Base-by-base conservation (phyloP, 1,140 invertebrate species). In the Solenopsis fugax region DNA sequence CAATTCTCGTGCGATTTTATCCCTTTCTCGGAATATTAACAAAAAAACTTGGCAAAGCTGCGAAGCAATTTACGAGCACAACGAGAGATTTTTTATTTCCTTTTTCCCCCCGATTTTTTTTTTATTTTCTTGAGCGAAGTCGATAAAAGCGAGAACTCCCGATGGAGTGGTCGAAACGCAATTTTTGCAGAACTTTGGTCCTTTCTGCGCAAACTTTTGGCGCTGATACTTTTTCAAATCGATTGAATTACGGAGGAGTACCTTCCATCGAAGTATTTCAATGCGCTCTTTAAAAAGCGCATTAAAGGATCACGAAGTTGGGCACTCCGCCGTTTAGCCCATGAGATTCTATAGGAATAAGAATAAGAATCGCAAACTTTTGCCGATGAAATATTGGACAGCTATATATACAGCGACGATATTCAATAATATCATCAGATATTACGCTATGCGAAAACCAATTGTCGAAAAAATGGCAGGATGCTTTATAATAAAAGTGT, bases 101-200 rank as follows among this genome's bases (percentile, higher is more conserved):
- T 29, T 48, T 29, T 41, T 21, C 10, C 48, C 16, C 37, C 6
- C 9, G 2, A 1, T 48, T 72, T 58, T 60, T 58, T 58, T 58
- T 58, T 60, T 48, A 34, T 56, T 84, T 84, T 75, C 80, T 84
- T 50, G 69, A 84, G 18, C 48, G 12, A 60, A 80, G 24, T 64
- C 69, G 76, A 88, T 87, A 88, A 88, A 89, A 65, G 54, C 71
- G 24, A 58, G 69, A 76, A 75, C 18, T 58, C 64, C 34, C 75
- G 69, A 86, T 56, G 67, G 56, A 58, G 48, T 56, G 52, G 71
- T 54, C n/a, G 56, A 80, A 56, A 73, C 60, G 41, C 52, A 82
- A 85, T 89, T 90, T 87, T 84, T 86, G n/a, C 52, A 60, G 73
- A 77, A 89, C 81, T 81, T 75, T 45, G 34, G 48, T 75, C 54